A percentile compares a stretch with the other conserved stretches of the same genome.
These are phyloP conservation scores for Lissocephala sabroskyi DNA, from an alignment of 2,888 invertebrate species.

Conservation along the genomic window DNA sequence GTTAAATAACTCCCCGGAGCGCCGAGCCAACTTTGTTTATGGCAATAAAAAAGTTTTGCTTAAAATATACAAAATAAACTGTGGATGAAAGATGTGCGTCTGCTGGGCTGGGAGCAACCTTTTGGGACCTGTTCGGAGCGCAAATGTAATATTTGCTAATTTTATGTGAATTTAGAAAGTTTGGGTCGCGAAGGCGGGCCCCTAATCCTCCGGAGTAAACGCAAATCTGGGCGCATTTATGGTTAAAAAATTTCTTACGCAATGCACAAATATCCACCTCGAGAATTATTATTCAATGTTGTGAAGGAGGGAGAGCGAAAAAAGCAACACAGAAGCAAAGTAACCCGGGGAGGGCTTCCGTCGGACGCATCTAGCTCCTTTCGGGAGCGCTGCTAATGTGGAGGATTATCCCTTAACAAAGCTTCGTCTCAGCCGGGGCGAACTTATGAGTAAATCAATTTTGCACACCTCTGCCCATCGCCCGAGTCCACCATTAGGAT, in stretches of 20 bases:
- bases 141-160: conserved; percentile 66
- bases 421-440: conserved; percentile 19
- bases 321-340: conserved; percentile 12
- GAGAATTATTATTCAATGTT: conserved; percentile 12
- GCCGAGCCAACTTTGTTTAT: conserved; percentile 56
- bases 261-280: conserved; percentile 39
- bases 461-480: conserved; percentile 53
- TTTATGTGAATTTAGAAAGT: conserved; percentile 63
- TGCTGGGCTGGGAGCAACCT: conserved; percentile 34
- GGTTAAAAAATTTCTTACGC: conserved; percentile 46
- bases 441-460: conserved; percentile 50
- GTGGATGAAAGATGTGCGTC: conserved; percentile 1
- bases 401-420: conserved; percentile 59
- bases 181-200: no score
- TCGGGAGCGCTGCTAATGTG: conserved; percentile 43
- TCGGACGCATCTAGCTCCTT: no score
- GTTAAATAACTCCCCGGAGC: conserved; percentile 65
- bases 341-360: no score
- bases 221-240: conserved; percentile 61
- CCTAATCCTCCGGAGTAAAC: conserved; percentile 58
- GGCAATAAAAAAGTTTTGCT: conserved; percentile 62
- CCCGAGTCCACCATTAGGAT: neutral
- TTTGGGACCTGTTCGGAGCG: conserved; percentile 54
- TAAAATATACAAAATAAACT: conserved; percentile 66
- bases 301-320: conserved; percentile 10